Percentiles rank a stretch among this genome's conserved stretches.
These are phyloP conservation scores for Trogon melanurus DNA, from an alignment of 2,113 vertebrate species.

Conservation along the genomic window DNA sequence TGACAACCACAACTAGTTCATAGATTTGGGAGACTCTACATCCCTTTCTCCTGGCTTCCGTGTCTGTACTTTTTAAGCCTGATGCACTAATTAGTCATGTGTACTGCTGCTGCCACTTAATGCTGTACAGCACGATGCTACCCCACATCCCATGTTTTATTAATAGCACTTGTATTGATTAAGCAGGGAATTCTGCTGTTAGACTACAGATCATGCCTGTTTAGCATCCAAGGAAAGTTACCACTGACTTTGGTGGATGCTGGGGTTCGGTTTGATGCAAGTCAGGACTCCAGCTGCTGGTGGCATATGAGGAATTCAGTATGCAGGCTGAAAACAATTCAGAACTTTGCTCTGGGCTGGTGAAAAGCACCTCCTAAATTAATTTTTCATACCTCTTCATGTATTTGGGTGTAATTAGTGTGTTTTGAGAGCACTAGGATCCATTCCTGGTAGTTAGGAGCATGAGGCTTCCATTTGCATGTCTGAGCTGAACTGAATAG, in stretches of 20 bases:
- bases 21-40: neutral
- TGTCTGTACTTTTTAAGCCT: neutral
- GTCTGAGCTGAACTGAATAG: neutral
- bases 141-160: neutral
- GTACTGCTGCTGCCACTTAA: neutral
- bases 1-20: slow-evolving; percentile 16
- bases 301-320: neutral
- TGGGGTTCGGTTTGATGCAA: neutral
- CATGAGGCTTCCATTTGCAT: neutral
- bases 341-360: neutral
- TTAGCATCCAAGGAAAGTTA: neutral
- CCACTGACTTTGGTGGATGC: neutral
- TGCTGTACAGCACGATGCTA: neutral
- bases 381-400: neutral
- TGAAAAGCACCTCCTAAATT: neutral
- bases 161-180: neutral
- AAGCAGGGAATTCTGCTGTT: neutral
- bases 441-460: neutral
- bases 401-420: neutral
- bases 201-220: neutral
- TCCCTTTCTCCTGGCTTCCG: neutral
- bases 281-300: neutral
- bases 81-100: neutral
- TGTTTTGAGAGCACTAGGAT: neutral
- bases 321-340: neutral